Base-by-base conservation (phyloP, 2,888 invertebrate genomes). In the Pasiphila rectangulata region DNA sequence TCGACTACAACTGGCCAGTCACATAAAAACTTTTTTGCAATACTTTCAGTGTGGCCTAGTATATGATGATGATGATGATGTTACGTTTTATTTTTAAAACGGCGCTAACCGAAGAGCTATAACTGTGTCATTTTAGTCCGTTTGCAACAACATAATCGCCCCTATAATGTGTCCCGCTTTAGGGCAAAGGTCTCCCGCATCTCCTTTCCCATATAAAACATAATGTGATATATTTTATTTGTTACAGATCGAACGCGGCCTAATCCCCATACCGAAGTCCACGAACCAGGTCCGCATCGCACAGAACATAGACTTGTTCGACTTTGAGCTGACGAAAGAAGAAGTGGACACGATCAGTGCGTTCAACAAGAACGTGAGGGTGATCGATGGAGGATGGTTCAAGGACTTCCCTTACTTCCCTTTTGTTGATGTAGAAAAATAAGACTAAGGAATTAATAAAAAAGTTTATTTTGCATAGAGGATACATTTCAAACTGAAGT, bases 191-290 rank as follows among this genome's bases (percentile, higher is more conserved):
- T n/a, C n/a, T n/a, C n/a, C n/a, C n/a, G n/a, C n/a, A n/a, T n/a
- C n/a, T n/a, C n/a, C n/a, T n/a, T n/a, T n/a, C n/a, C n/a, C n/a
- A n/a, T 25, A 25, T 12, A 12, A 25, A 12, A 12, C 6, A 3
- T 20, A 20, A 3, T n/a, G n/a, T n/a, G n/a, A 20, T 3, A 20
- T 20, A 20, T 20, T 20, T 42, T 30, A 23, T 10, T 52, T 24
- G 41, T 71, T 69, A 2, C 69, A 91, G 91, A 65, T 92, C 15
- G 90, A 92, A 32, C 73, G 90, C 38, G 91, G 90, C 0, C 72
- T 89, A 0, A 79, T 91, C 6, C 92, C 92, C 0, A 91, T 93
- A 7, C 92, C 93, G 0, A 93, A 92, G 64, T 92, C 92, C 0
- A 82, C 90, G 0, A 92, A 91, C 61, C 81, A 87, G 52, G 75